Evolutionary conservation across 2,113 vertebrate species (phyloP), one percentile per base, ranked within the genome.

Genomic region (Probosciger aterrimus): DNA sequence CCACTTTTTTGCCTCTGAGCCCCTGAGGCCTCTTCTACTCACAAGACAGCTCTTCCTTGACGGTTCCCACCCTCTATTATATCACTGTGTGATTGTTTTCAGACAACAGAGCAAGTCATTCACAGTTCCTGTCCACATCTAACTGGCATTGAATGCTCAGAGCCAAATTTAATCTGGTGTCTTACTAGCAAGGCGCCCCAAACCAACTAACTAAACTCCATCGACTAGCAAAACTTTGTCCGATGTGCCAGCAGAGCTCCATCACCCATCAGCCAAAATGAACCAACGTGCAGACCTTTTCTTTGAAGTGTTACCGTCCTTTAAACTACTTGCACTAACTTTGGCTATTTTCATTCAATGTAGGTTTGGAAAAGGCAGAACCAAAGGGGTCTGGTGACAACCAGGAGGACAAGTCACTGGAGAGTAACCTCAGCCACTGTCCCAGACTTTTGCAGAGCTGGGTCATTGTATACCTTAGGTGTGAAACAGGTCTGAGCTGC

Each of bases 121-220:
- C 60, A 78, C 82, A 82, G 85, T 57, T 93, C 93, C 92, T 94
- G 67, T 90, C 62, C 85, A 44, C 53, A 80, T 71, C 75, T 93
- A 82, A 73, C 78, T 82, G 68, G 52, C 77, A 85, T 35, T 49
- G 50, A 68, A 53, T 20, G 41, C 49, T 79, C 67, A 49, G 78
- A 69, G 65, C 6, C 14, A 76, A 88, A 52, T 62, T 87, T 75
- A 85, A 69, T 79, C 65, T 6, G 3, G 23, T 62, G 18, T 44
- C 6, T 65, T 73, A 69, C 63, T 35, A 37, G 50, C 39, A 67
- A 65, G 70, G 24, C 87, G 57, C 30, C 20, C 57, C 90, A 67
- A 87, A 82, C 2, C 53, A 69, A 85, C 14, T 17, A 90, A 44
- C 7, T 3, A 28, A 85, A 88, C 2, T 19, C 53, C n/a, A 8